phyloP scores from a whole-genome alignment of 2,888 invertebrate genomes.

The Apotomis betuletana region DNA sequence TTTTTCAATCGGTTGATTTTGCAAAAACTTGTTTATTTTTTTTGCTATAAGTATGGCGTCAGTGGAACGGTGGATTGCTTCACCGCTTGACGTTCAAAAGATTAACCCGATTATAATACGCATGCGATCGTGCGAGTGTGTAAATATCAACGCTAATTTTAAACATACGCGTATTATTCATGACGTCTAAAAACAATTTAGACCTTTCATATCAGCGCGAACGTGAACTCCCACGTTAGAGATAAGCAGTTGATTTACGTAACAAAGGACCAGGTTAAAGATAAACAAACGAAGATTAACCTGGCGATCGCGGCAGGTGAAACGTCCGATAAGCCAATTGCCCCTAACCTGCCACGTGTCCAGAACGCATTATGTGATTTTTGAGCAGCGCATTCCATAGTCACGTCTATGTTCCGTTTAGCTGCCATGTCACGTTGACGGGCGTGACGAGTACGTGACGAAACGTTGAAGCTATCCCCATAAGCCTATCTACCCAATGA shows the following conservation, averaged over 20 bases:
- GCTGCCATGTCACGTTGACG: conserved; percentile 42
- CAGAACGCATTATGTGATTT: conserved; percentile 38
- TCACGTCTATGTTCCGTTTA: conserved; percentile 41
- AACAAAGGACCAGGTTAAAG: conserved; percentile 22
- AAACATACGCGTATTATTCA: conserved; percentile 16
- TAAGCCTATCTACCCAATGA: conserved; percentile 28
- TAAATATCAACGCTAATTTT: neutral
- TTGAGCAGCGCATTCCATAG: conserved; percentile 42
- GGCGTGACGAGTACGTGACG: conserved; percentile 45
- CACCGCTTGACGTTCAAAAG: neutral
- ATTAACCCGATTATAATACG: neutral
- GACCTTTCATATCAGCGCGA: conserved; percentile 7
- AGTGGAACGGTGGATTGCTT: too few species aligned
- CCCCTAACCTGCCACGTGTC: conserved; percentile 29
- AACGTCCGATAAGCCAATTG: conserved; percentile 35
- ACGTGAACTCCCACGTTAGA: conserved; percentile 7
- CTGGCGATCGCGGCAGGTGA: conserved; percentile 12
- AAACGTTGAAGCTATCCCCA: conserved; percentile 39
- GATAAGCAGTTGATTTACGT: conserved; percentile 13
- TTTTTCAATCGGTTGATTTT: too few species aligned
- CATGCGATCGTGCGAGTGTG: neutral
- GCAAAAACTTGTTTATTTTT: too few species aligned
- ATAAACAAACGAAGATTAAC: conserved; percentile 21
- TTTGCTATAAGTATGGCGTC: too few species aligned
- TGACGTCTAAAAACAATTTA: conserved; percentile 20